phyloP scores from a whole-genome alignment of 2,888 invertebrate species.

The Philereme transversata region DNA sequence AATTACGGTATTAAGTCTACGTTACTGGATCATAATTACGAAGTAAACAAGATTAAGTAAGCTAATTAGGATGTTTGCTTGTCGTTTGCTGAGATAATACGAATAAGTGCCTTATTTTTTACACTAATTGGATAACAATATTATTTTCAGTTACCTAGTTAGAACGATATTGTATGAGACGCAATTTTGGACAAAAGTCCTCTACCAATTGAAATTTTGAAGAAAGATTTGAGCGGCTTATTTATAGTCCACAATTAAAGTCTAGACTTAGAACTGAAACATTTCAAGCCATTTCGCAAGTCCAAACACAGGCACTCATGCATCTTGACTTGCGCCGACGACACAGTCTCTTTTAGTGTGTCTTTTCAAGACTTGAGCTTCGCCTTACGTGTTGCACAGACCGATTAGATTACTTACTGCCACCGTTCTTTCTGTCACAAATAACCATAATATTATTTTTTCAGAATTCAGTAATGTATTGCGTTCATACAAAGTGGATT shows the following conservation, averaged over 20 bases:
- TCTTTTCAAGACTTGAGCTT: slow-evolving; percentile 35
- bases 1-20: too few species aligned
- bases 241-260: background rate
- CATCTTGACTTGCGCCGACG: slow-evolving; percentile 20
- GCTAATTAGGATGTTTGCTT: background rate
- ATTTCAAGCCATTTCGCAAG: slow-evolving; percentile 15
- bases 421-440: too few species aligned
- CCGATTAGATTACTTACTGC: too few species aligned
- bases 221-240: background rate
- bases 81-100: background rate
- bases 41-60: background rate
- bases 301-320: slow-evolving; percentile 20
- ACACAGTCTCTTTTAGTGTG: slow-evolving; percentile 36
- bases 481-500: too few species aligned
- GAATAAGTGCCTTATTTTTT: background rate
- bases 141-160: background rate
- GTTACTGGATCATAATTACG: too few species aligned
- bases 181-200: too few species aligned
- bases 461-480: too few species aligned
- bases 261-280: slow-evolving; percentile 11
- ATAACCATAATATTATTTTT: too few species aligned
- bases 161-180: too few species aligned
- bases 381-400: background rate
- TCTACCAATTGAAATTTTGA: background rate
- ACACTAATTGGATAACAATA: background rate